phyloP scores from a whole-genome alignment of 2,797 vertebrate species.

The Aeoliscus strigatus region DNA sequence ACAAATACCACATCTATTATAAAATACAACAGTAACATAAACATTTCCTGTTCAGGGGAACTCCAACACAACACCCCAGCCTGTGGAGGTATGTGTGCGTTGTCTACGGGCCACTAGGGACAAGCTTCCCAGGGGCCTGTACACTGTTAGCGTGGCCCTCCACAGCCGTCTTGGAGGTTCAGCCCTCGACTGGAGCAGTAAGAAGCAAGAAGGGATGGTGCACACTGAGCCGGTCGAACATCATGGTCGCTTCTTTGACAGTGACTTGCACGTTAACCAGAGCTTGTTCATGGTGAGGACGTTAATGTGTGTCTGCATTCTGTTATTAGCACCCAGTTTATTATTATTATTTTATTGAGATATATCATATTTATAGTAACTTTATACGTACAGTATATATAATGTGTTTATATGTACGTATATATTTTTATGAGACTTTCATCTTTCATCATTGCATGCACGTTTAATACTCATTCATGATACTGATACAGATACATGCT shows the following conservation, averaged over 20 bases:
- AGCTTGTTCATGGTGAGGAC: conserved; percentile 79
- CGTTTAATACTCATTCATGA: conserved; percentile 91
- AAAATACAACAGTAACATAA: background rate
- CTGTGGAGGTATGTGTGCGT: conserved; percentile 76
- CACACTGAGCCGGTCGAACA: conserved; percentile 73
- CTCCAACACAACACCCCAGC: conserved; percentile 52
- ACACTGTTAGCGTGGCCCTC: conserved; percentile 78
- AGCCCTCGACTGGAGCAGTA: conserved; percentile 53
- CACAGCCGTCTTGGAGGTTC: conserved; percentile 73
- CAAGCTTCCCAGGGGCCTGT: conserved; percentile 83
- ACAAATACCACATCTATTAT: background rate
- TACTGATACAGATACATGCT: conserved; percentile 24
- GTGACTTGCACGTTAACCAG: conserved; percentile 81
- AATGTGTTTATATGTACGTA: no score
- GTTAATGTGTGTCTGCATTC: no score
- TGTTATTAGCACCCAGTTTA: no score
- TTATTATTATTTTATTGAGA: no score
- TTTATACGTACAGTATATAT: no score
- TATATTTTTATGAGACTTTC: no score
- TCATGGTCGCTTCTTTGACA: conserved; percentile 76
- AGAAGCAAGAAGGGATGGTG: conserved; percentile 52
- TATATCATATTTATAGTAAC: no score
- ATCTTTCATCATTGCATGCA: no score
- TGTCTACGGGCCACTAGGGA: conserved; percentile 85
- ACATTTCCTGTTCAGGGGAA: conserved; percentile 63